A percentile compares a stretch with the other conserved stretches of the same genome.
These are phyloP conservation scores for Chascanopsetta lugubris DNA, from an alignment of 2,113 vertebrate genomes.

Conservation along the genomic window DNA sequence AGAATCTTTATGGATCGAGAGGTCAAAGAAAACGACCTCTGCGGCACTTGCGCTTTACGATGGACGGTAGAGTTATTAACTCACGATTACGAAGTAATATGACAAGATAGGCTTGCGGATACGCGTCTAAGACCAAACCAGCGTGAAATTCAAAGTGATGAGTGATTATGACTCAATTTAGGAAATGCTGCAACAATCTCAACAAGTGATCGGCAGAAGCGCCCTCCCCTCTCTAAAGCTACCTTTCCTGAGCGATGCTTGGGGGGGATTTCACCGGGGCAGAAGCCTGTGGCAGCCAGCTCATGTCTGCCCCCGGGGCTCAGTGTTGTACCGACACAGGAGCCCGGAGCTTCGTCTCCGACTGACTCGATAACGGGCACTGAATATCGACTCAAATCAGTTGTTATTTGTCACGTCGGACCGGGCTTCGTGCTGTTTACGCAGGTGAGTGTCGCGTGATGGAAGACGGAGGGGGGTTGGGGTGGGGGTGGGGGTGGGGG, in stretches of 20 bases:
- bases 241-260: slow-evolving; percentile 46
- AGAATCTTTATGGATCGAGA: too few relatives aligned
- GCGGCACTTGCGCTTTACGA: too few relatives aligned
- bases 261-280: slow-evolving; percentile 63
- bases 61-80: too few relatives aligned
- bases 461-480: slow-evolving; percentile 1
- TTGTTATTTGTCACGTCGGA: slow-evolving; percentile 59
- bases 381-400: slow-evolving; percentile 51
- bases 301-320: slow-evolving; percentile 65
- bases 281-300: slow-evolving; percentile 53
- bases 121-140: too few relatives aligned
- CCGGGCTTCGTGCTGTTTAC: slow-evolving; percentile 25
- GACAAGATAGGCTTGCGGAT: too few relatives aligned
- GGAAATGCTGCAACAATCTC: too few relatives aligned
- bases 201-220: background rate
- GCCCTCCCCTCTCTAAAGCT: slow-evolving; percentile 30
- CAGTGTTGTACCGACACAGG: slow-evolving; percentile 59
- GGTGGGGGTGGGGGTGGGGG: too few relatives aligned
- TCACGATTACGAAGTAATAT: too few relatives aligned
- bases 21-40: too few relatives aligned
- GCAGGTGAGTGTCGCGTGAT: slow-evolving; percentile 10
- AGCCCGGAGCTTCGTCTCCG: slow-evolving; percentile 60
- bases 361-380: slow-evolving; percentile 48
- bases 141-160: too few relatives aligned
- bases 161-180: too few relatives aligned